phyloP scores from a whole-genome alignment of 2,888 invertebrate genomes.

The Bursaphelenchus okinawaensis region DNA sequence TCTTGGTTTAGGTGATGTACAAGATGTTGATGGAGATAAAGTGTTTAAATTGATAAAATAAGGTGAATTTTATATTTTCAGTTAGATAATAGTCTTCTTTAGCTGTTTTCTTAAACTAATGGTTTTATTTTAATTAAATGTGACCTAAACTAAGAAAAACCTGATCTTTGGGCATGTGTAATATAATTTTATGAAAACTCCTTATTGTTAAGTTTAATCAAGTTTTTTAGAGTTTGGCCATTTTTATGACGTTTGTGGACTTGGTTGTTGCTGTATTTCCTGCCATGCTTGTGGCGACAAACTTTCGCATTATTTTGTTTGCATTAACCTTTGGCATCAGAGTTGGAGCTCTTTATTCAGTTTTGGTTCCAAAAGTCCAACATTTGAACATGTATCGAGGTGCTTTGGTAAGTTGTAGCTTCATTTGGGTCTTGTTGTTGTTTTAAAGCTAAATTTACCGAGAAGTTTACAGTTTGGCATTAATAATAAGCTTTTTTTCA shows the following conservation, averaged over 20 bases:
- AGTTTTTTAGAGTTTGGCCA: constrained; percentile 1
- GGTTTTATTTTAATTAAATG: no score
- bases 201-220: not conserved
- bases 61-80: no score
- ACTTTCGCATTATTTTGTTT: not conserved
- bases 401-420: not conserved
- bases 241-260: constrained; percentile 7
- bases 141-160: no score
- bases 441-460: no score
- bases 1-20: not conserved
- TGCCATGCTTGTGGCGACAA: not conserved
- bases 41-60: not conserved
- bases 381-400: not conserved
- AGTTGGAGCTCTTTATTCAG: not conserved
- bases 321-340: not conserved
- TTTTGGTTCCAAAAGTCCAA: not conserved
- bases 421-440: not conserved
- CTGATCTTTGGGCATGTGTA: no score
- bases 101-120: no score
- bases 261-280: constrained; percentile 3
- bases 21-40: no score
- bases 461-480: no score
- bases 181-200: no score
- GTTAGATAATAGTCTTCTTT: no score
- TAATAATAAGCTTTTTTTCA: no score